Evolutionary conservation across 2,888 invertebrate species (phyloP).

Genomic region (Drosophila flavopinicola): DNA sequence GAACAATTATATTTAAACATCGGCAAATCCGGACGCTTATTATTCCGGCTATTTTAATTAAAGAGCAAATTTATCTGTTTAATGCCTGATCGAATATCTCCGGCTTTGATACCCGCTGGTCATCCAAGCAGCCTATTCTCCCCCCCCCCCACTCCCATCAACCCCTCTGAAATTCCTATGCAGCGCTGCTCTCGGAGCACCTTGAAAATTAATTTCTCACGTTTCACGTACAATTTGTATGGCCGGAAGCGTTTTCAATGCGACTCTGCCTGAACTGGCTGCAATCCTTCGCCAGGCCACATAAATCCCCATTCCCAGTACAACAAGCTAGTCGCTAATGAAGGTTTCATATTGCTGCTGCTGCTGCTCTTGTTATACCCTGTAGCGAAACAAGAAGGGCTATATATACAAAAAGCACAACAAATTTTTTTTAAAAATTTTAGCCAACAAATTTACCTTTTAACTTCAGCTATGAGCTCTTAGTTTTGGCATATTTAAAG

Average conservation of each 20-base stretch:
- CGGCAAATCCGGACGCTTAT: too few species aligned
- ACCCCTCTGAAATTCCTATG: not conserved
- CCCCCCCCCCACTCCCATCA: not conserved
- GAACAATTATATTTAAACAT: too few species aligned
- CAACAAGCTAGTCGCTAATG: conserved; percentile 60
- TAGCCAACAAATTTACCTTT: too few species aligned
- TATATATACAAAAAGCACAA: not conserved
- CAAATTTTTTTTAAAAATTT: too few species aligned
- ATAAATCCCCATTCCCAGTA: conserved; percentile 4
- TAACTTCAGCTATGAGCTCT: too few species aligned
- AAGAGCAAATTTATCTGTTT: conserved; percentile 2
- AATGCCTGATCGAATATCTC: conserved; percentile 6
- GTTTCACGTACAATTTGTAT: conserved; percentile 72
- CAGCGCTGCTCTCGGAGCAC: conserved; percentile 31
- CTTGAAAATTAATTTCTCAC: conserved; percentile 74
- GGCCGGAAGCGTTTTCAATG: conserved; percentile 72
- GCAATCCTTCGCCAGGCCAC: conserved; percentile 25
- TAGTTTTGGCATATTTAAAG: too few species aligned
- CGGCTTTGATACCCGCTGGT: conserved; percentile 17
- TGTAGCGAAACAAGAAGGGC: not conserved
- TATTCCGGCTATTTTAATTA: not conserved
- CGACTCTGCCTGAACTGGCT: conserved; percentile 28
- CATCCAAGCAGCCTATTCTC: not conserved
- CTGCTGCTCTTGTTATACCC: conserved; percentile 31
- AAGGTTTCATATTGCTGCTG: conserved; percentile 66